Evolutionary conservation across 2,113 vertebrate genomes (phyloP), one percentile per base, ranked within the genome.

Genomic region (Bufo gargarizans): DNA sequence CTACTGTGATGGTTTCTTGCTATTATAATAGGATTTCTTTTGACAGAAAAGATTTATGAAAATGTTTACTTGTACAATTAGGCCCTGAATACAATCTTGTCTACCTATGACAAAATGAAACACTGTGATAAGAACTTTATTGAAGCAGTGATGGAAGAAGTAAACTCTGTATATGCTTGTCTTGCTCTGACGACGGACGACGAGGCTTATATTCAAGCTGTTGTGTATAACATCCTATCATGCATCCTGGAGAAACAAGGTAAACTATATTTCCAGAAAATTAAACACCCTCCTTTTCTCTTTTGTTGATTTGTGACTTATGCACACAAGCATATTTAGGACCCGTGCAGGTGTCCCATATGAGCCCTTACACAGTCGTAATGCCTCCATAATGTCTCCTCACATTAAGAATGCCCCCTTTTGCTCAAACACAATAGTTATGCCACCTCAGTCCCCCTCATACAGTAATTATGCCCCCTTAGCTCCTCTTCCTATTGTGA

Each of bases 151-250:
- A 20, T 20, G 14, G 79, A 88, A 53, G 80, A 13, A 19, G 80
- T 88, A 45, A 88, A 45, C 71, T 83, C 56, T 55, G n/a, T 89
- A 61, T 90, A 90, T 84, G 20, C 53, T 77, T 58, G 58, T 56
- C 71, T 77, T 16, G 50, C 69, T 13, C 55, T 77, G 16, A 79
- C 61, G 3, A 10, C 63, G 56, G 81, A 84, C n/a, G 89, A 84
- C 58, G 43, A 49, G 9, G 33, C 10, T 20, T 89, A 89, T 4
- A 65, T 89, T 71, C 22, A 72, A 50, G 58, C 85, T 22, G 47
- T 90, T n/a, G 89, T 87, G 74, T 22, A 83, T 47, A 86, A 90
- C 47, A 63, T 90, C 0, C 13, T 90, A 12, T 78, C 59, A 22
- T 50, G 59, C 45, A 71, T 22, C 22, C 19, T 50, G 11, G 1